A percentile compares a stretch with the other conserved stretches of the same genome.
These are phyloP conservation scores for Lasioglossum lativentre DNA, from an alignment of 2,888 invertebrate species.

Conservation along the genomic window DNA sequence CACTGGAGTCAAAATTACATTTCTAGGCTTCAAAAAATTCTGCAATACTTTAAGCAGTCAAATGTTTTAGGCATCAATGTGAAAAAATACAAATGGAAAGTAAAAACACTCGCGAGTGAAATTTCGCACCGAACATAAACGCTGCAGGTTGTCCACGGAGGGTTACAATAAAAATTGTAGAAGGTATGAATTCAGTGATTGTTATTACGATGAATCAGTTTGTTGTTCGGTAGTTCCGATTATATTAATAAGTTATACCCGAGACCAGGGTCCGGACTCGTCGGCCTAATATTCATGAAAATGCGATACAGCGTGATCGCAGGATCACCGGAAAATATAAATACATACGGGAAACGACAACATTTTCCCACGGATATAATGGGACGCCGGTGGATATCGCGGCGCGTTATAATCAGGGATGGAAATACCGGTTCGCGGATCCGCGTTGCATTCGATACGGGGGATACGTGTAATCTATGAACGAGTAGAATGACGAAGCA, in stretches of 20 bases:
- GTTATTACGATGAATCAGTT: too few relatives aligned
- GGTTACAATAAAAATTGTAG: too few relatives aligned
- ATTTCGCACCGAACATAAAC: too few relatives aligned
- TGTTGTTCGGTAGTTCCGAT: too few relatives aligned
- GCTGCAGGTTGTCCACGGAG: too few relatives aligned
- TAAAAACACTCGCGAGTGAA: too few relatives aligned
- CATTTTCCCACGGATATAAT: slow-evolving; percentile 1
- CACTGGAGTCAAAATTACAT: too few relatives aligned
- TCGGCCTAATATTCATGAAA: not conserved
- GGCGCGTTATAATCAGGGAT: slow-evolving; percentile 2
- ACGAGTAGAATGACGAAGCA: slow-evolving; percentile 19
- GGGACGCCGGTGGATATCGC: not conserved
- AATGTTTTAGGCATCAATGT: too few relatives aligned
- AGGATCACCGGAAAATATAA: not conserved
- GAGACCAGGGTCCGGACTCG: not conserved
- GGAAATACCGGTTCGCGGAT: slow-evolving; percentile 21
- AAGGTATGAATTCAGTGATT: too few relatives aligned
- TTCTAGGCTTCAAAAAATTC: too few relatives aligned
- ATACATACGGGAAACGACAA: not conserved
- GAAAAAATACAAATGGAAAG: too few relatives aligned
- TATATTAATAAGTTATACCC: not conserved
- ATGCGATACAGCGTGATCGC: not conserved
- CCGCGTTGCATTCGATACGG: slow-evolving; percentile 12
- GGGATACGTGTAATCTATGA: slow-evolving; percentile 10
- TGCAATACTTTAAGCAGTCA: too few relatives aligned